These are phyloP conservation scores for Rhynchotus rufescens DNA, from an alignment of 2,797 vertebrate genomes.

Conservation along the genomic window DNA sequence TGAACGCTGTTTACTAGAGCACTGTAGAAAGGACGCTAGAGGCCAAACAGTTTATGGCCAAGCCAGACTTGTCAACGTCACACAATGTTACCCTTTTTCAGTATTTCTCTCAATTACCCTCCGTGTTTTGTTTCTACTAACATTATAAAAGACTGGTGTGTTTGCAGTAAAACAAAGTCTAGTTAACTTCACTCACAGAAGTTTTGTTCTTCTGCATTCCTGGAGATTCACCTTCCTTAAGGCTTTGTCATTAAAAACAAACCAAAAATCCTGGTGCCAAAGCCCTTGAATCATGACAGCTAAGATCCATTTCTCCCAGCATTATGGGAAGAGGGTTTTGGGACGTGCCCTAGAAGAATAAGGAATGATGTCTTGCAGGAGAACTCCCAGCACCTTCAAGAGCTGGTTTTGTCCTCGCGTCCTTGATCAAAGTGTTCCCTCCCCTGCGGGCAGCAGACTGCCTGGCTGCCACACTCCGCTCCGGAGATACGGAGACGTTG, in stretches of 20 bases:
- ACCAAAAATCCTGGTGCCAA: not conserved
- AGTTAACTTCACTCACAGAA: not conserved
- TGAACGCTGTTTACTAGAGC: not conserved
- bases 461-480: not conserved
- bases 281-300: not conserved
- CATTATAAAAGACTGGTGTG: not conserved
- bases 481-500: not conserved
- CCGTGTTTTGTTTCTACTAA: not conserved
- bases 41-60: not conserved
- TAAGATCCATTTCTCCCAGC: not conserved
- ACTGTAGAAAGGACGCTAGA: constrained; percentile 31
- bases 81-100: not conserved
- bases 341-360: constrained; percentile 11
- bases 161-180: not conserved
- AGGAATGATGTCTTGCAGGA: not conserved
- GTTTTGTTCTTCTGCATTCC: not conserved
- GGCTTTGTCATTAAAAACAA: not conserved
- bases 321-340: not conserved
- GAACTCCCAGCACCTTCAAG: not conserved
- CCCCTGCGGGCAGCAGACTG: not conserved
- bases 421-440: not conserved
- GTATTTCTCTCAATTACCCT: not conserved
- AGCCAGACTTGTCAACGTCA: not conserved
- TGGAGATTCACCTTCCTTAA: not conserved
- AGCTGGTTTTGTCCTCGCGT: constrained; percentile 6